Base-by-base conservation (phyloP, 2,888 invertebrate species). In the Ochropleura leucogaster region DNA sequence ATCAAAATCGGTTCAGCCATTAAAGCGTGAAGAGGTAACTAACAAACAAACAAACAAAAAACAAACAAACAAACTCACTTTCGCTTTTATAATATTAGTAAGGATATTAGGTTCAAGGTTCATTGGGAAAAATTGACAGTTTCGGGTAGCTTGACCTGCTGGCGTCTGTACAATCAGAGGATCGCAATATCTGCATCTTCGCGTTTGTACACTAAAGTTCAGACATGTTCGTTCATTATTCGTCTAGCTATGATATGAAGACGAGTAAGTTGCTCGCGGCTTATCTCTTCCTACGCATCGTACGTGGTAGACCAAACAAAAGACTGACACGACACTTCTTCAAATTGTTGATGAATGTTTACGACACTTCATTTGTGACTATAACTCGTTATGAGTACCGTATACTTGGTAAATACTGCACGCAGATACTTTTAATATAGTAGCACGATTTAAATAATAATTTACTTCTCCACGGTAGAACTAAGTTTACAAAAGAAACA, bases 141-240 rank as follows among this genome's bases (percentile, higher is more conserved):
- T n/a, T n/a, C n/a, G n/a, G n/a, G n/a, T n/a, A n/a, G n/a, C n/a
- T n/a, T n/a, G n/a, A n/a, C n/a, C n/a, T n/a, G n/a, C n/a, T n/a
- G n/a, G n/a, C n/a, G n/a, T n/a, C n/a, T n/a, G 30, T 30, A 72
- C 57, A 70, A 64, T 53, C 51, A 72, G 47, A 65, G 46, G 44
- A 67, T 72, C 55, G 60, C 46, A 77, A 80, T 80, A 72, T 68
- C 51, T 67, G 46, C 67, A 68, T 65, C 66, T 85, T 57, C 51
- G 59, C 16, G 53, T 51, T 60, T 5, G 46, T 57, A 47, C n/a
- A 66, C 5, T n/a, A 46, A 74, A 65, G 68, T 77, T 63, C 40
- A 77, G 49, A 63, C 44, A 44, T 73, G 59, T 42, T 83, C 46
- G 59, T 42, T 83, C 46, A 70, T 73, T 70, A 77, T 55, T 55